A percentile compares a stretch with the other conserved stretches of the same genome.
Conservation (phyloP, 1,140 invertebrate genomes). For the Berghia stephanieae region DNA sequence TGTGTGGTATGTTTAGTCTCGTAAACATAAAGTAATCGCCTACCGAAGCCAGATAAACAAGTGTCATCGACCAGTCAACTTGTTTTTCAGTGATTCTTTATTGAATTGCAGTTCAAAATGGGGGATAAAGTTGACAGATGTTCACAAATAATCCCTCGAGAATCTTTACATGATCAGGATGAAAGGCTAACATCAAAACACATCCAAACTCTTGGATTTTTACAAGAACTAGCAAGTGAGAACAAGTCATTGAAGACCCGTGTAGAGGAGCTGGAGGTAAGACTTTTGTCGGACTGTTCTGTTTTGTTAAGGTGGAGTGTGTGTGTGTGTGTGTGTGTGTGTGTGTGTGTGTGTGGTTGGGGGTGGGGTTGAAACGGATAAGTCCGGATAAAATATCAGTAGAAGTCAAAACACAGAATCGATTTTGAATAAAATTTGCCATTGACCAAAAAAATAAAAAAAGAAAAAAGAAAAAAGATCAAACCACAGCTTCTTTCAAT, state of each 20-base stretch:
- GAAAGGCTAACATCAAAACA: conserved; percentile 56
- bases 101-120: not conserved
- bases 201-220: conserved; percentile 59
- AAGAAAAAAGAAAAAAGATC: not conserved
- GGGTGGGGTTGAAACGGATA: not conserved
- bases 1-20: not conserved
- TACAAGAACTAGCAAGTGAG: conserved; percentile 60
- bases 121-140: conserved; percentile 52
- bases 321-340: not conserved
- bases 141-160: conserved; percentile 46
- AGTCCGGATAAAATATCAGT: not conserved
- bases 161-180: conserved; percentile 50
- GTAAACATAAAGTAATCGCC: conserved; percentile 16
- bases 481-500: not conserved
- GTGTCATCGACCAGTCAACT: not conserved
- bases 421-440: not conserved
- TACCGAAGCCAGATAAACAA: not conserved
- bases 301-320: not conserved
- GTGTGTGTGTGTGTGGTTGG: not conserved
- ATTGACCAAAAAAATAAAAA: not conserved
- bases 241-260: conserved; percentile 57
- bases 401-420: not conserved
- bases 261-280: conserved; percentile 59
- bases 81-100: not conserved
- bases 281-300: not conserved